Conservation (phyloP, 1,140 invertebrate species). For the Eueides isabella region DNA sequence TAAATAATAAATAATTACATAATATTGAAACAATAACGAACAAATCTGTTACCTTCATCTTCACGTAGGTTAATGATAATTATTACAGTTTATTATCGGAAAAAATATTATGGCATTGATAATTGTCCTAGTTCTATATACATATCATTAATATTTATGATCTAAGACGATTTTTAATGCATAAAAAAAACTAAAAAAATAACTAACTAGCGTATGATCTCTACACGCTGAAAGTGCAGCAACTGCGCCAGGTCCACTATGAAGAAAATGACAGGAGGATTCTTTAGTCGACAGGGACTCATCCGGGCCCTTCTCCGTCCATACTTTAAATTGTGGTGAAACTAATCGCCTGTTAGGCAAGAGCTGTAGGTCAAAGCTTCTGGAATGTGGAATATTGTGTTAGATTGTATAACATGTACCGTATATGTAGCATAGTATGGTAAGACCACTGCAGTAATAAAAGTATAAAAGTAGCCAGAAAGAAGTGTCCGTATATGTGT, state of each 20-base stretch:
- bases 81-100: background rate
- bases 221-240: constrained; percentile 78
- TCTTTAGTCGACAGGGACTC: constrained; percentile 57
- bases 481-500: background rate
- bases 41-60: background rate
- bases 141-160: constrained; percentile 12
- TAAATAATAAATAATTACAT: background rate
- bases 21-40: background rate
- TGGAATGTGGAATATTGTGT: constrained; percentile 46
- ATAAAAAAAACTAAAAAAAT: background rate
- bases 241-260: constrained; percentile 63
- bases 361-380: constrained; percentile 73
- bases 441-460: too few relatives aligned
- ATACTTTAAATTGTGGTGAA: constrained; percentile 73
- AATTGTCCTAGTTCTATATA: constrained; percentile 21
- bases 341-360: constrained; percentile 75
- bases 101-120: constrained; percentile 24
- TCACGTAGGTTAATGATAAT: background rate
- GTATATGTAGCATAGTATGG: too few relatives aligned
- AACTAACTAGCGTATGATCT: constrained; percentile 72
- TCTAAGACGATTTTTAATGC: background rate
- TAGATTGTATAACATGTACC: background rate
- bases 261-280: constrained; percentile 74
- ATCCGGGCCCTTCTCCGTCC: constrained; percentile 65
- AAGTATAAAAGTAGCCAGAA: background rate